Evolutionary conservation across 2,888 invertebrate genomes (phyloP), one percentile per base, ranked within the genome.

Genomic region (Callimorpha dominula): DNA sequence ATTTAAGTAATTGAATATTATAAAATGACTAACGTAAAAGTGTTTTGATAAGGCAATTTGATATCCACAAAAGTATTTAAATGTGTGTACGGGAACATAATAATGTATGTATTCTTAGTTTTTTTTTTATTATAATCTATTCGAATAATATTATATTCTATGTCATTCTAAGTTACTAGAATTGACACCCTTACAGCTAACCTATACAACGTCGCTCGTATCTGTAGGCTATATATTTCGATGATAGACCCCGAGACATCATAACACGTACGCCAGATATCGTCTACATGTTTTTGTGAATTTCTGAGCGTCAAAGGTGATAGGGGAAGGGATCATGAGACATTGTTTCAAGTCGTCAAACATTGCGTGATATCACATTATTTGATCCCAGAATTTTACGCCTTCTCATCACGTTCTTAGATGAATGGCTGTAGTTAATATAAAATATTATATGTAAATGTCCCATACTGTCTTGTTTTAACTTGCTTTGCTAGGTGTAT

Each of bases 201-300:
- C 73, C 62, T 75, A 72, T 72, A 72, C 69, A 74, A 73, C 31
- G 20, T n/a, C 17, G 54, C 63, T 67, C 57, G 67, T 64, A 70
- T 65, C 57, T 66, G 67, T 64, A 71, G 71, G 52, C 77, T 75
- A 73, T 73, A 73, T 20, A 68, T 64, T 74, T 76, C 70, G 46
- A 85, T 85, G 90, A 92, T 92, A 90, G 76, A n/a, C 81, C 83
- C 86, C 86, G 81, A 73, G 72, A 78, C 82, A 86, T 90, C 91
- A 89, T 92, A 92, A 91, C 91, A 93, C 91, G 91, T 92, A 88
- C 87, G 83, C 82, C 81, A 89, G 88, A 91, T 91, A 90, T 87
- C 87, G 85, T 84, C 86, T 85, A 86, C 86, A 88, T 89, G 91
- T 92, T 92, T 90, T 89, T 85, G 86, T 82, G 89, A 91, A 90